Conservation (phyloP, 2,113 vertebrate species). For the Ellobius talpinus region DNA sequence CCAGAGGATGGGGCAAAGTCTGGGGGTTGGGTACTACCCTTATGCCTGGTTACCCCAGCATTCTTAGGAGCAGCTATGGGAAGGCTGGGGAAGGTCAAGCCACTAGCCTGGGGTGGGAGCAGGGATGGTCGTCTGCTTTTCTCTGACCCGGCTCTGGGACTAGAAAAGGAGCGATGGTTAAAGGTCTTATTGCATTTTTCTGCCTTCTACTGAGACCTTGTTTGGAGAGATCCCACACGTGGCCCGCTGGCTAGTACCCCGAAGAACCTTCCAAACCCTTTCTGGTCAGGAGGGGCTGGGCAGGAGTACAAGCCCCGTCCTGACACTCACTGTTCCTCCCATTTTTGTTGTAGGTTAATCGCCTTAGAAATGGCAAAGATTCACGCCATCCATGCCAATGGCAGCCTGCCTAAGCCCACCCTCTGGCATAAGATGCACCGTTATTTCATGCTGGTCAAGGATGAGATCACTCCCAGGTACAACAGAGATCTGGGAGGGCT, state of each 20-base stretch:
- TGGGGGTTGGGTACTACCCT: background rate
- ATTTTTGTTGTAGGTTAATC: constrained; percentile 89
- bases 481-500: constrained; percentile 78
- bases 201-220: background rate
- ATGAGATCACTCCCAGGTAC: constrained; percentile 94
- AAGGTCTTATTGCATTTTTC: background rate
- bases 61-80: background rate
- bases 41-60: background rate
- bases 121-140: background rate
- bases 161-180: background rate
- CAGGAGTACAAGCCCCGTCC: background rate
- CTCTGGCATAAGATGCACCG: constrained; percentile 96
- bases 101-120: background rate
- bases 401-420: constrained; percentile 95
- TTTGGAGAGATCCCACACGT: background rate
- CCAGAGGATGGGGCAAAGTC: constrained; percentile 37
- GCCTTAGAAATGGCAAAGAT: constrained; percentile 97
- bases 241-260: background rate
- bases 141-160: background rate
- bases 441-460: constrained; percentile 95
- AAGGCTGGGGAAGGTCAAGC: background rate
- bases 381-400: constrained; percentile 96
- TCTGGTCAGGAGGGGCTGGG: background rate
- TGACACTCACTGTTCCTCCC: rapidly evolving
- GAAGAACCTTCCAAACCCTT: background rate